Conservation (phyloP, 2,888 invertebrate species). For the Ecliptopera silaceata region DNA sequence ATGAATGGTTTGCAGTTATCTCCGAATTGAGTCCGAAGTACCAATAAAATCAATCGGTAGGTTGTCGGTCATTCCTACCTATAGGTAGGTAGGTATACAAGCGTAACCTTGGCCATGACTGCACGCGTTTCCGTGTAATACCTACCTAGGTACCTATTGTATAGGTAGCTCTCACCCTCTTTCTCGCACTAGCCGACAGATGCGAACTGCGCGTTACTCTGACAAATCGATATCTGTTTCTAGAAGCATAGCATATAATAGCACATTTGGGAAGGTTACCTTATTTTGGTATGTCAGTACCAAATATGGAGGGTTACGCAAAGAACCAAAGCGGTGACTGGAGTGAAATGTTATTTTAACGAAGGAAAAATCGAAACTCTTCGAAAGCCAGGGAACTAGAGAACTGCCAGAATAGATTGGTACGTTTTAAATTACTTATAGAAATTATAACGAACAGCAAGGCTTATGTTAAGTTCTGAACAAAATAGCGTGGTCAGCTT, state of each 20-base stretch:
- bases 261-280: too few species aligned
- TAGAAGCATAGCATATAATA: slow-evolving; percentile 9
- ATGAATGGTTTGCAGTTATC: neutral
- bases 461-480: too few species aligned
- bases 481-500: slow-evolving; percentile 15
- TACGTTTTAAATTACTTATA: too few species aligned
- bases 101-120: slow-evolving; percentile 74
- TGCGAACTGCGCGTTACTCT: slow-evolving; percentile 46
- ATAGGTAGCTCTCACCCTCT: slow-evolving; percentile 38
- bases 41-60: slow-evolving; percentile 40
- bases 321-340: too few species aligned
- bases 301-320: slow-evolving; percentile 5
- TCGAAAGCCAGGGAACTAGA: too few species aligned
- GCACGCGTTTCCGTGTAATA: slow-evolving; percentile 50
- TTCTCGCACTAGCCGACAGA: slow-evolving; percentile 38
- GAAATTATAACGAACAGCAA: too few species aligned
- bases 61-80: slow-evolving; percentile 55
- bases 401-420: too few species aligned
- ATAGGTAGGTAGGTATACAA: too few species aligned
- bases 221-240: slow-evolving; percentile 53
- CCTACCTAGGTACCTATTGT: neutral
- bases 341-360: too few species aligned
- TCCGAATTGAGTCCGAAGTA: slow-evolving; percentile 2
- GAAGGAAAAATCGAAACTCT: too few species aligned
- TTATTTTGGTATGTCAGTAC: too few species aligned